Evolutionary conservation across 1,140 invertebrate species (phyloP), one percentile per base, ranked within the genome.

Genomic region (Lutraria rhynchaena): DNA sequence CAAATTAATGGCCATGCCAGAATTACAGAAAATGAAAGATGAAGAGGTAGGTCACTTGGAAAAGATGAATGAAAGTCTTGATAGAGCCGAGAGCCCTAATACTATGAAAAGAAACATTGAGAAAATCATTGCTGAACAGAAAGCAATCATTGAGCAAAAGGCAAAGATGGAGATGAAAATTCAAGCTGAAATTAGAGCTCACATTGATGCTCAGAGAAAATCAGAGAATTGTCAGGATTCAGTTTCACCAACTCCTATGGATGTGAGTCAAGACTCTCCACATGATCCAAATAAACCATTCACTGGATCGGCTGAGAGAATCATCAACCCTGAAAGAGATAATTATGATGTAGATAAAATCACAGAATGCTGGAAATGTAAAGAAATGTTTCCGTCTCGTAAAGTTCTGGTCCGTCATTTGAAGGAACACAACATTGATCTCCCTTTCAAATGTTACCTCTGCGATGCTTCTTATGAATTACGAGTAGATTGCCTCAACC

Each of bases 401-500:
- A 90, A 92, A 81, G 76, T 88, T 37, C 74, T 91, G 22, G 86
- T 89, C 13, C 85, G 88, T 27, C 90, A 91, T 49, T 81, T 90
- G 63, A 91, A 91, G 61, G 90, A 91, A 76, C 90, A 91, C 77
- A 89, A 89, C 67, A 88, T 89, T 44, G 96, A 96, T 80, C 92
- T 96, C 37, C 96, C 97, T 0, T 98, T 96, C 93, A 98, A 98
- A 90, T 99, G 97, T 88, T 97, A 98, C 91, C 93, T 98, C 0
- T 98, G 97, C 90, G 97, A 98, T 85, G 95, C 95, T 15, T 96
- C 96, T 0, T 98, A 96, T 87, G 93, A 94, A 0, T 95, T 96
- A 35, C 93, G 97, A 0, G 93, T 95, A 67, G 95, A 96, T 11
- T 96, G 96, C 41, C 92, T 98, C 33, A 95, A 95, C 22, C 98